Conservation (phyloP, 1,140 invertebrate genomes). For the Pseudomyrmex sp. region DNA sequence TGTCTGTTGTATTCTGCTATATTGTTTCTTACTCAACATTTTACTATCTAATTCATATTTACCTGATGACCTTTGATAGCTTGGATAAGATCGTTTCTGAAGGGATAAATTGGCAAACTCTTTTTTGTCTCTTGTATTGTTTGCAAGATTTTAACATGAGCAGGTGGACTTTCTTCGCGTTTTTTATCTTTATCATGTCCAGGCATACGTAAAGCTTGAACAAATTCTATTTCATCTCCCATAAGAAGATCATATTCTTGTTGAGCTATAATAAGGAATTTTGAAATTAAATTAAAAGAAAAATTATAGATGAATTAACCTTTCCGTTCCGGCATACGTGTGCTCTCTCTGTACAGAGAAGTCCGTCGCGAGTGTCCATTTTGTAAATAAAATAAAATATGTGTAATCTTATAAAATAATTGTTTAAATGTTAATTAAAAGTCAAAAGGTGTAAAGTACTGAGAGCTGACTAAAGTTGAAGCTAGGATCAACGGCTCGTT, state of each 20-base stretch:
- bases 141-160: slow-evolving; percentile 91
- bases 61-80: slow-evolving; percentile 96
- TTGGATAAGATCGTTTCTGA: slow-evolving; percentile 94
- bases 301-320: too few relatives aligned
- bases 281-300: slow-evolving; percentile 8
- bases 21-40: not conserved
- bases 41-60: slow-evolving; percentile 77
- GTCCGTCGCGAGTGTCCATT: too few relatives aligned
- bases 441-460: too few relatives aligned
- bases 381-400: too few relatives aligned
- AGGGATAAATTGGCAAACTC: slow-evolving; percentile 97
- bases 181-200: slow-evolving; percentile 89
- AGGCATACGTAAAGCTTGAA: slow-evolving; percentile 96
- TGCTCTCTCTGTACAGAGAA: too few relatives aligned
- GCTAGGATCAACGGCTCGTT: too few relatives aligned
- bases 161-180: slow-evolving; percentile 87
- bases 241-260: slow-evolving; percentile 97
- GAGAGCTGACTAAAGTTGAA: too few relatives aligned
- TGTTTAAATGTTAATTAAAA: too few relatives aligned
- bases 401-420: too few relatives aligned
- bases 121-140: slow-evolving; percentile 96
- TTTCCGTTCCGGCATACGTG: too few relatives aligned
- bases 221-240: slow-evolving; percentile 99
- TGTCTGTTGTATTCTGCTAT: slow-evolving; percentile 12
- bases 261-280: slow-evolving; percentile 81